Evolutionary conservation across 2,113 vertebrate genomes (phyloP), one percentile per base, ranked within the genome.

Genomic region (Speoplatyrhinus poulsoni): DNA sequence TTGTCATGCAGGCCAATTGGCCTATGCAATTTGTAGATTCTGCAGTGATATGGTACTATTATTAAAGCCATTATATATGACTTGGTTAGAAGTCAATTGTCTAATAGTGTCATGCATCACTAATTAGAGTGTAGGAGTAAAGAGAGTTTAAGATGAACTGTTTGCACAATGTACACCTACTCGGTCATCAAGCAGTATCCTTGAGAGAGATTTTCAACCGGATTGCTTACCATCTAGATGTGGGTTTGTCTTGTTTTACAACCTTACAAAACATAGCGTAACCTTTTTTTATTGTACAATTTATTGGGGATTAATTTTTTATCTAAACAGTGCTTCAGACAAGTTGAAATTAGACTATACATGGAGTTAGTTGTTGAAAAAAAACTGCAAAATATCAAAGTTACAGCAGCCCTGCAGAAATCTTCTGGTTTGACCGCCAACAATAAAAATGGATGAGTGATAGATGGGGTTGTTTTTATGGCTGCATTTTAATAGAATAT

Each of bases 81-180:
- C 32, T 54, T 50, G 55, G 53, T 69, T 19, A 70, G 57, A 72
- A 60, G 60, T 60, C 15, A 57, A 74, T 57, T 26, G 49, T 69
- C 69, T 76, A 68, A 55, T 63, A 65, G 62, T 60, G 80, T 80
- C 62, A 57, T 75, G 66, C 62, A 76, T 65, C 67, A 6, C 69
- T 73, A 64, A 79, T 79, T 41, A 80, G 65, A 65, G 0, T 17
- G 58, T 36, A 60, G 56, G 73, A 79, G 69, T 67, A 71, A 65
- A 17, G 59, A 50, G 46, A 65, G 73, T 75, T 57, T 67, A 72
- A 15, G 3, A 52, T 76, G 60, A 82, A 77, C 71, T 62, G 67
- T 64, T 81, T 19, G 56, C 33, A 52, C 81, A 46, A 26, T 26
- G 70, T 12, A 52, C 81, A 46, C 79, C 82, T 73, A 88, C 81